Evolutionary conservation across 2,888 invertebrate species (phyloP).

Genomic region (Papilio gigon): DNA sequence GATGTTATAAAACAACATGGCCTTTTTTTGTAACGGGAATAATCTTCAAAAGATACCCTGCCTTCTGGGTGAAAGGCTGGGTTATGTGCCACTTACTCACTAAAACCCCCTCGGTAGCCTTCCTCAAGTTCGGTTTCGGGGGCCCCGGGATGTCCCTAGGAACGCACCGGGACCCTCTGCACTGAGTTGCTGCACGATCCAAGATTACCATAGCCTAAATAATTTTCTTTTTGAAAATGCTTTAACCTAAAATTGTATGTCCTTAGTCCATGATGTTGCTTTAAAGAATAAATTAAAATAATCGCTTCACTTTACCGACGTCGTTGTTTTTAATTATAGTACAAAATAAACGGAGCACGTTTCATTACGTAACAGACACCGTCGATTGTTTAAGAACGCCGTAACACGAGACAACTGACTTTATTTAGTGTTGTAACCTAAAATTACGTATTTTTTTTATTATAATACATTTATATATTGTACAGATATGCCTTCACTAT

Average conservation of each 20-base stretch:
- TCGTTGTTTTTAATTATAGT: constrained; percentile 23
- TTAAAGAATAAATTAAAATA: neutral
- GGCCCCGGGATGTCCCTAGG: no score
- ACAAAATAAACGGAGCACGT: constrained; percentile 17
- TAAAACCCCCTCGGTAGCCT: no score
- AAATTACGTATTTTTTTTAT: neutral
- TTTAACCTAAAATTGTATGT: neutral
- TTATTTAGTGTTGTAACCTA: constrained; percentile 21
- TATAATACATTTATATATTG: no score
- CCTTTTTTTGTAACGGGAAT: no score
- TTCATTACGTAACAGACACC: constrained; percentile 14
- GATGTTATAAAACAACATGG: no score
- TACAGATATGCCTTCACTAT: no score
- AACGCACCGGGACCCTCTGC: no score
- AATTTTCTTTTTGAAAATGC: neutral
- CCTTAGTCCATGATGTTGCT: neutral
- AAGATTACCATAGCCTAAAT: neutral
- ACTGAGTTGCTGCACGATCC: no score
- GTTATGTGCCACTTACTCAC: no score
- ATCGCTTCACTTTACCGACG: neutral
- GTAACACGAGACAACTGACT: constrained; percentile 23
- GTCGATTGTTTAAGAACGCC: constrained; percentile 1
- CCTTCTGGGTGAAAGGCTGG: no score
- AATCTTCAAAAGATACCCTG: no score
- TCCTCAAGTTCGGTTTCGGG: no score